These are phyloP conservation scores for Hylyphantes graminicola DNA, from an alignment of 1,140 invertebrate species.

Conservation along the genomic window DNA sequence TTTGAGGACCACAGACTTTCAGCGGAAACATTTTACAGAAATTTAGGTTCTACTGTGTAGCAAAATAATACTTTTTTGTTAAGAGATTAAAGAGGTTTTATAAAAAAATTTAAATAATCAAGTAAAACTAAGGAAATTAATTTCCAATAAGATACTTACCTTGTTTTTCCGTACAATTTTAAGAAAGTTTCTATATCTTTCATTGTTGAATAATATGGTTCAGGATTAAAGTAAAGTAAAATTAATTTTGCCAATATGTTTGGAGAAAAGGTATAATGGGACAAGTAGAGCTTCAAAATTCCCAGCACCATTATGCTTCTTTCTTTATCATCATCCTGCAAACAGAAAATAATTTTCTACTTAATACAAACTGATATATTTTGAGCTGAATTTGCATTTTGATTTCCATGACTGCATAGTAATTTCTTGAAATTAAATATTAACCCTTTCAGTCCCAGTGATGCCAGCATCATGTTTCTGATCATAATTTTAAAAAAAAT, in stretches of 20 bases:
- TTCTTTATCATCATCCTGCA: constrained; percentile 26
- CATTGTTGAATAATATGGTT: neutral
- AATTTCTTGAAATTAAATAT: no score
- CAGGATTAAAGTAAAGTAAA: constrained; percentile 19
- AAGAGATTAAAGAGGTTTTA: no score
- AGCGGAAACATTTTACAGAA: no score
- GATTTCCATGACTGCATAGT: no score
- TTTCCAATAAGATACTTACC: neutral
- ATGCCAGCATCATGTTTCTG: no score
- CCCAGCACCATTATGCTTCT: constrained; percentile 22
- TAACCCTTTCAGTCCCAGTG: no score
- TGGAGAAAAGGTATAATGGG: constrained; percentile 20
- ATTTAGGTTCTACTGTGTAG: no score
- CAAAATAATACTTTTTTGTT: no score
- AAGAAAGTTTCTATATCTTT: constrained; percentile 22
- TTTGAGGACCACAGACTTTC: no score
- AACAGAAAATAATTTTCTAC: neutral
- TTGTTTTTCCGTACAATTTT: constrained; percentile 18
- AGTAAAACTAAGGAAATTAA: neutral
- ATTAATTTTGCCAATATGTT: constrained; percentile 23
- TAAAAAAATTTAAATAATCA: no score
- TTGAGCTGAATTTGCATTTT: no score
- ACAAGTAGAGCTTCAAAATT: constrained; percentile 12
- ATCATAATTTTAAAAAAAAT: no score
- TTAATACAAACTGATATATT: neutral